Percentiles rank a stretch among this genome's conserved stretches.
Conservation (phyloP, 2,888 invertebrate genomes). For the Apodemia mormo region DNA sequence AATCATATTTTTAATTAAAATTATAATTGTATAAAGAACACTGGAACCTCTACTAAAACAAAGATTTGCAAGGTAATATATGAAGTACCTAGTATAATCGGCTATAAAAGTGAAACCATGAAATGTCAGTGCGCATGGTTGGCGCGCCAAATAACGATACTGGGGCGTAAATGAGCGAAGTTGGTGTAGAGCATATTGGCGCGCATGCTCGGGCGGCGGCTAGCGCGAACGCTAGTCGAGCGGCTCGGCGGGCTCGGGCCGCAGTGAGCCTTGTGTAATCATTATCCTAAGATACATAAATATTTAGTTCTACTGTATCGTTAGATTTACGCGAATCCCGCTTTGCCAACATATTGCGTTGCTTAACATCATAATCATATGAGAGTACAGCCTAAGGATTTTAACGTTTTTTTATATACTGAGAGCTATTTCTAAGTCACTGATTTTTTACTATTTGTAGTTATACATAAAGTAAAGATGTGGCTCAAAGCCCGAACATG, state of each 20-base stretch:
- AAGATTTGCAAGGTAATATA: no score
- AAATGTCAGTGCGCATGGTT: no score
- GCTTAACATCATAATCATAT: slow-evolving; percentile 79
- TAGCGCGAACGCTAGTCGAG: slow-evolving; percentile 38
- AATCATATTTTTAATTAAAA: no score
- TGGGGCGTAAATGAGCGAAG: background rate
- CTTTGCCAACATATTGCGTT: slow-evolving; percentile 81
- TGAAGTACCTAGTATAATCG: no score
- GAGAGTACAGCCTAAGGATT: slow-evolving; percentile 82
- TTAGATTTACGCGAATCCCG: slow-evolving; percentile 79
- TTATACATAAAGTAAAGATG: slow-evolving; percentile 52
- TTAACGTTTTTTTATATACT: slow-evolving; percentile 78
- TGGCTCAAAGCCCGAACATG: slow-evolving; percentile 67
- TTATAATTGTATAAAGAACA: no score
- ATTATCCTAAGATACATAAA: slow-evolving; percentile 78
- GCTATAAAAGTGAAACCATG: no score
- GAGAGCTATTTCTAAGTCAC: slow-evolving; percentile 82
- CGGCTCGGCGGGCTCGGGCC: slow-evolving; percentile 51
- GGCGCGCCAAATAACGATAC: no score
- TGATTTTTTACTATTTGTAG: slow-evolving; percentile 74
- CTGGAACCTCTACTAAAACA: no score
- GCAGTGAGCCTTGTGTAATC: slow-evolving; percentile 78
- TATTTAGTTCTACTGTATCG: slow-evolving; percentile 80
- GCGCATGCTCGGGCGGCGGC: background rate
- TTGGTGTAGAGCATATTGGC: background rate